A percentile compares a stretch with the other conserved stretches of the same genome.
Evolutionary conservation across 2,797 vertebrate species (phyloP).

Genomic region (Sebastes glaucus): DNA sequence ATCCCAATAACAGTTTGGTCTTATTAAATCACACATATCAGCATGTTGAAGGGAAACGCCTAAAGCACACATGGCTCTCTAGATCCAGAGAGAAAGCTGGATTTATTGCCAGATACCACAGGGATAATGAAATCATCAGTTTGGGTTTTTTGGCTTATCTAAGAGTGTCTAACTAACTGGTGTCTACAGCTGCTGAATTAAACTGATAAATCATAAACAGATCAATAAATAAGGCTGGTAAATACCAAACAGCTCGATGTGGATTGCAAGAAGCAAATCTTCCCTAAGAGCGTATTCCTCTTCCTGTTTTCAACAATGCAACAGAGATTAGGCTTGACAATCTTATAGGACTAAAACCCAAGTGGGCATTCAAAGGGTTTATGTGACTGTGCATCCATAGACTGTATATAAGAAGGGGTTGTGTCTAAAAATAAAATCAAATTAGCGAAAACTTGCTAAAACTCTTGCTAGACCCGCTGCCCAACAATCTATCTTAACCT

Average conservation of each 20-base stretch:
- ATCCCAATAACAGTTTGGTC: neutral
- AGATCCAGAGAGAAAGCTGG: neutral
- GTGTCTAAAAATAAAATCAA: too few species aligned
- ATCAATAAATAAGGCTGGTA: conserved; percentile 35
- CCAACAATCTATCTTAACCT: accelerated
- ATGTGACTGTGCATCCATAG: neutral
- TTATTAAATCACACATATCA: conserved; percentile 29
- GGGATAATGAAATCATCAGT: conserved; percentile 49
- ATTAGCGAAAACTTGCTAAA: too few species aligned
- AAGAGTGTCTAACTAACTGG: neutral
- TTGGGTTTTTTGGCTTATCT: conserved; percentile 31
- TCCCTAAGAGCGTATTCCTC: neutral
- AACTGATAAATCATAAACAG: conserved; percentile 45
- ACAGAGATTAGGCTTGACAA: conserved; percentile 1
- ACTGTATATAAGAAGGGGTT: neutral
- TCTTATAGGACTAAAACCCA: neutral
- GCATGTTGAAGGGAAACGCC: neutral
- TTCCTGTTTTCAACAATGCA: conserved; percentile 24
- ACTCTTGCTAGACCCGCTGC: too few species aligned
- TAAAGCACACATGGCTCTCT: neutral
- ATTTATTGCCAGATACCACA: conserved; percentile 23
- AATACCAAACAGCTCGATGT: conserved; percentile 5
- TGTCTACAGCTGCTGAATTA: conserved; percentile 30
- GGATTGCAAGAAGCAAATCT: conserved; percentile 20
- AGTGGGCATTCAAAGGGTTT: neutral